These are phyloP conservation scores for Calosoma granatense DNA, from an alignment of 1,140 invertebrate genomes.

Conservation along the genomic window DNA sequence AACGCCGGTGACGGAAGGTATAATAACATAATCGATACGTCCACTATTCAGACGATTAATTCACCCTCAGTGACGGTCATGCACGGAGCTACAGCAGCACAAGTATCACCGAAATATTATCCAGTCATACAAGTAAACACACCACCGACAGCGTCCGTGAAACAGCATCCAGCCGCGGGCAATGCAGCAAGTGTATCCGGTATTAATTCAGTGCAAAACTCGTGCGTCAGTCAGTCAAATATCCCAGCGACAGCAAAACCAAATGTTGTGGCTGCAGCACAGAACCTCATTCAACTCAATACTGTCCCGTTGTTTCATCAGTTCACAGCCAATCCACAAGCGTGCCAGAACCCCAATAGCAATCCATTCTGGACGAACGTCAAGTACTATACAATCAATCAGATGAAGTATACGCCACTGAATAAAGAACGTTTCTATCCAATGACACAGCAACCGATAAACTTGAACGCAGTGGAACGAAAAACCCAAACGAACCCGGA, in stretches of 20 bases:
- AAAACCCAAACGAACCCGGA: background rate
- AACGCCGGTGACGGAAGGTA: background rate
- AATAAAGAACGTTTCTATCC: background rate
- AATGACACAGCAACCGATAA: background rate
- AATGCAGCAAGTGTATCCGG: no score
- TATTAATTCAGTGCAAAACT: background rate
- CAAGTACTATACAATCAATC: background rate
- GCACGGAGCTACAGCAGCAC: background rate
- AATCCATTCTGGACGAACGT: background rate
- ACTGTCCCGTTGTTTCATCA: background rate
- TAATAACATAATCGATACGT: constrained; percentile 1
- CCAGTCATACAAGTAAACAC: background rate
- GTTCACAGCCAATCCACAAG: background rate
- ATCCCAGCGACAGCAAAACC: background rate
- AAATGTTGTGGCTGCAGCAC: background rate
- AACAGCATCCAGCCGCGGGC: no score
- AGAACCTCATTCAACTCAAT: background rate
- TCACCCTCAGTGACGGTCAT: background rate
- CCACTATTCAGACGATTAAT: background rate
- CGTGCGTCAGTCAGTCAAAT: background rate
- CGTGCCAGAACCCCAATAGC: background rate
- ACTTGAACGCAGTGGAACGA: background rate
- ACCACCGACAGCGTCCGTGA: background rate
- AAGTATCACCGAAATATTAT: background rate
- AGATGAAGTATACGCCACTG: background rate